phyloP scores from a whole-genome alignment of 2,888 invertebrate genomes.

The Scaptomyza cyrtandrae region DNA sequence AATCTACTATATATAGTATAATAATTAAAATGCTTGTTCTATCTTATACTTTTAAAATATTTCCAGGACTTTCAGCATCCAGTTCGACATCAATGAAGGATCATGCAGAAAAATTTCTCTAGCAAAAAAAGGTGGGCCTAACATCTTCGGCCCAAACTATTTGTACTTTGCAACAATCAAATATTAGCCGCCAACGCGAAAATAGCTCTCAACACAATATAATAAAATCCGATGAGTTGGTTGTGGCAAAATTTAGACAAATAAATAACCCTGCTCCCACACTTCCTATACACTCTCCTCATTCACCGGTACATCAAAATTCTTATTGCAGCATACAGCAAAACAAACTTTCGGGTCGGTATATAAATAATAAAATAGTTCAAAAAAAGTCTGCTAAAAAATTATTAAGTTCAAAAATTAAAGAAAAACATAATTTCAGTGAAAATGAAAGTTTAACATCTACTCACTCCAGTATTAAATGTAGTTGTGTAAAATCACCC shows the following conservation, averaged over 20 bases:
- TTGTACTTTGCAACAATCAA: constrained; percentile 53
- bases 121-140: constrained; percentile 85
- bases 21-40: neutral
- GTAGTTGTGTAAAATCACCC: constrained; percentile 43
- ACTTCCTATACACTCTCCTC: constrained; percentile 75
- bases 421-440: constrained; percentile 15
- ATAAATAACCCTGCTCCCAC: constrained; percentile 67
- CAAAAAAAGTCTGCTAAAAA: constrained; percentile 30
- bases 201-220: constrained; percentile 35
- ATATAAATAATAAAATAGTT: constrained; percentile 68
- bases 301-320: constrained; percentile 68
- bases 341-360: constrained; percentile 74
- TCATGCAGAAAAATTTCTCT: constrained; percentile 83
- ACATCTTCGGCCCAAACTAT: constrained; percentile 75
- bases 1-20: no score
- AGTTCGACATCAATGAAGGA: constrained; percentile 86
- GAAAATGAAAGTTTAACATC: constrained; percentile 21
- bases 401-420: constrained; percentile 23
- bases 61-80: constrained; percentile 85
- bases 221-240: constrained; percentile 46
- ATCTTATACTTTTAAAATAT: constrained; percentile 37
- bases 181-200: constrained; percentile 39
- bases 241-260: constrained; percentile 45
- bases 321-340: constrained; percentile 54
- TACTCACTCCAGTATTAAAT: constrained; percentile 31